A percentile compares a stretch with the other conserved stretches of the same genome.
phyloP scores from a whole-genome alignment of 64 coral and sea anemone genomes.

The Astreopora myriophthalma region DNA sequence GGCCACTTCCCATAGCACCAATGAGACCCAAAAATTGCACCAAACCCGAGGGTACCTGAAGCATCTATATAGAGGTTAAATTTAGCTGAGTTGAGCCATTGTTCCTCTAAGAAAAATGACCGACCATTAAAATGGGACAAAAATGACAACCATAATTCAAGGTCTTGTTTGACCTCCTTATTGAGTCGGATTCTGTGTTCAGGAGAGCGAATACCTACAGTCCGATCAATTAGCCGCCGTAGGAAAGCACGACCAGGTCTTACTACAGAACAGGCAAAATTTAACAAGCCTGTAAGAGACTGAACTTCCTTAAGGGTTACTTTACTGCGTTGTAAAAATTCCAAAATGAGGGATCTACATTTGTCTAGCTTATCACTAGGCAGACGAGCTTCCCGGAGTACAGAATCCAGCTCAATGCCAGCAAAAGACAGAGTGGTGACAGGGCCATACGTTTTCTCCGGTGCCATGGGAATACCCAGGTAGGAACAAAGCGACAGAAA shows the following conservation, averaged over 20 bases:
- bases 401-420: constrained; percentile 1
- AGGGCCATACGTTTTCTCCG: background rate
- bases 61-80: background rate
- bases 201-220: background rate
- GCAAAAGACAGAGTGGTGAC: background rate
- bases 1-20: background rate
- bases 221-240: background rate
- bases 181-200: no score
- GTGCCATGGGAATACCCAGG: background rate
- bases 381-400: background rate
- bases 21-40: background rate
- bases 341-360: background rate
- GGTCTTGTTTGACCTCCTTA: background rate
- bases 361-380: background rate
- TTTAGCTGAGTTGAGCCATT: background rate
- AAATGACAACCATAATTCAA: background rate
- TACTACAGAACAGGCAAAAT: background rate
- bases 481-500: background rate
- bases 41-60: background rate
- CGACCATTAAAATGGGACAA: background rate
- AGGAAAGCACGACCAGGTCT: background rate
- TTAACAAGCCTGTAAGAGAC: background rate
- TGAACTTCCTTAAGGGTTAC: background rate
- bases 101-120: background rate
- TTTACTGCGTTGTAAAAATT: background rate